Base-by-base conservation (phyloP, 2,888 invertebrate genomes). In the Zygaena filipendulae region DNA sequence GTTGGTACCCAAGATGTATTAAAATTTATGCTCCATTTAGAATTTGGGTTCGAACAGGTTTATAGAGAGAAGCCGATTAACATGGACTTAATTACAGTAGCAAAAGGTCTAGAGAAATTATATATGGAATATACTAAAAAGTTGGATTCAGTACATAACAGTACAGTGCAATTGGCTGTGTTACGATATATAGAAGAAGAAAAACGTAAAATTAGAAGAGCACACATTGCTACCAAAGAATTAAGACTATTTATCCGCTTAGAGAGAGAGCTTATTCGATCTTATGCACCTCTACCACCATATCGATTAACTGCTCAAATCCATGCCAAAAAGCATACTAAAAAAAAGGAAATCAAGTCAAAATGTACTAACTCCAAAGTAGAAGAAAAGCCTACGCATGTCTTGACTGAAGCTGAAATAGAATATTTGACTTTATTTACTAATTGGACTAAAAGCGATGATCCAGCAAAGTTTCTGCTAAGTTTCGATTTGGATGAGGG, bases 21-120 rank as follows among this genome's bases (percentile, higher is more conserved):
- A 11, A 82, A 83, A 48, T 54, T 87, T 19, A 61, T 72, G 35
- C 66, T 84, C 4, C 83, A 83, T 48, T 72, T 88, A 29, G 84
- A 87, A 49, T 87, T 86, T 49, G 81, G 85, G 14, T 87, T 82
- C 49, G 85, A 86, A 53, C 79, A 74, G 23, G 64, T 86, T 21
- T 68, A 83, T 13, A 75, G 66, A 1, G 79, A 84, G 7, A 85
- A 83, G 46, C 84, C 85, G 21, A 75, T 82, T 3, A 82, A 83
- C 45, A 59, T 84, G 34, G 75, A 77, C 25, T 70, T 83, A 29
- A 55, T 68, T 27, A 59, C 75, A 4, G 82, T 86, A 69, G 84
- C 87, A 56, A 81, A 71, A 43, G 69, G 70, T 27, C 71, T 88
- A 33, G 87, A 88, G 56, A 51, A 59, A 2, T 66, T 71, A 48